phyloP scores from a whole-genome alignment of 2,888 invertebrate genomes.

The Sipha maydis region DNA sequence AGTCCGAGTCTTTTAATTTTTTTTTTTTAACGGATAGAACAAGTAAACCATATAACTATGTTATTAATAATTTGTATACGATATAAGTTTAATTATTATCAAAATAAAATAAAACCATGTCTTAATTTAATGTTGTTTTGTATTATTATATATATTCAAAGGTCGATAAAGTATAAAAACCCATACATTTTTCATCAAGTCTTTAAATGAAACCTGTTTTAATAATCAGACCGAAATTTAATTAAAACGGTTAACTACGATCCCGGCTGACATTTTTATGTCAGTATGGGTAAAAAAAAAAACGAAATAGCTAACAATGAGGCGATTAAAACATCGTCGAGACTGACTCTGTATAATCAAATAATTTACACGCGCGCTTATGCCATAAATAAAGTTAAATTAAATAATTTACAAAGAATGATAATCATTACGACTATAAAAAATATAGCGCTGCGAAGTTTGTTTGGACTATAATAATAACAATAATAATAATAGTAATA shows the following conservation, averaged over 20 bases:
- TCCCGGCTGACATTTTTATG: slow-evolving; percentile 20
- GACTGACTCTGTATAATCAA: background rate
- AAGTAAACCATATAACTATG: too few relatives aligned
- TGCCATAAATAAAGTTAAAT: slow-evolving; percentile 25
- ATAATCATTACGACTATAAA: slow-evolving; percentile 17
- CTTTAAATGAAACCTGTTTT: background rate
- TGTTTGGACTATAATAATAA: slow-evolving; percentile 1
- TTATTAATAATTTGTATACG: too few relatives aligned
- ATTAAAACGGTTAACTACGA: slow-evolving; percentile 26
- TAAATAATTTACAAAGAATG: slow-evolving; percentile 21
- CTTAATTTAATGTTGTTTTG: background rate
- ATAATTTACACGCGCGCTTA: background rate
- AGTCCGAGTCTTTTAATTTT: too few relatives aligned
- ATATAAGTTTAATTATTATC: background rate
- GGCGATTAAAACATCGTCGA: background rate
- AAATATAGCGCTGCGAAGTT: slow-evolving; percentile 5
- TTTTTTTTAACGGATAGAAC: too few relatives aligned
- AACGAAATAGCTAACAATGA: background rate
- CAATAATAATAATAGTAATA: too few relatives aligned
- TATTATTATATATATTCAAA: background rate
- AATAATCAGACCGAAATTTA: slow-evolving; percentile 35
- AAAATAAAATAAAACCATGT: background rate
- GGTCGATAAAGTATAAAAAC: background rate
- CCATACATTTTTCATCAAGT: background rate
- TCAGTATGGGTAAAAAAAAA: background rate